These are phyloP conservation scores for Cheilosia vulpina DNA, from an alignment of 2,888 invertebrate genomes.

Conservation along the genomic window DNA sequence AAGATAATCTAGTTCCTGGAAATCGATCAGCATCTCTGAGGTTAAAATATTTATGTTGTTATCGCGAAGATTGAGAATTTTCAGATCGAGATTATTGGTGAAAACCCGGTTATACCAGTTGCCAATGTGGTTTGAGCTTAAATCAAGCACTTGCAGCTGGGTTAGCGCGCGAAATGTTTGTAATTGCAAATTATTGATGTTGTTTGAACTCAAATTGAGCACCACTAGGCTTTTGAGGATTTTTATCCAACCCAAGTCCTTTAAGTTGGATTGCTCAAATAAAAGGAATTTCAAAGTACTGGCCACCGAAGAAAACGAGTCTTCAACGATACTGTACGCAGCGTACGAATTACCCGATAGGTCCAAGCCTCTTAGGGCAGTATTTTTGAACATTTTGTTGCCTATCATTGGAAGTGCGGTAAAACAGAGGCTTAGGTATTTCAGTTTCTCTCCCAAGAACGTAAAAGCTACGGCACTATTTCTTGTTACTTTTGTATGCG, in stretches of 20 bases:
- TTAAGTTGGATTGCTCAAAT: slow-evolving; percentile 83
- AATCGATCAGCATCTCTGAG: slow-evolving; percentile 85
- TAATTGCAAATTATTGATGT: slow-evolving; percentile 82
- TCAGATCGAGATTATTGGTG: slow-evolving; percentile 82
- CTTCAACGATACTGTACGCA: slow-evolving; percentile 77
- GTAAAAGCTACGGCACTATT: slow-evolving; percentile 81
- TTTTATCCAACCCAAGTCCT: slow-evolving; percentile 81
- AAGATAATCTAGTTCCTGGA: slow-evolving; percentile 84
- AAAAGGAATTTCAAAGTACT: slow-evolving; percentile 83
- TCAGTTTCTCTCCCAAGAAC: slow-evolving; percentile 79
- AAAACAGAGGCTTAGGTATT: slow-evolving; percentile 84
- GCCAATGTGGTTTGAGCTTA: slow-evolving; percentile 85
- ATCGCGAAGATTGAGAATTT: slow-evolving; percentile 83
- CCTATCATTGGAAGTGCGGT: slow-evolving; percentile 83
- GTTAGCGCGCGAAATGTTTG: slow-evolving; percentile 81
- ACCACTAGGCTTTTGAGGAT: slow-evolving; percentile 83
- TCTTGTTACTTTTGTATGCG: slow-evolving; percentile 81
- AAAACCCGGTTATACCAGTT: slow-evolving; percentile 85
- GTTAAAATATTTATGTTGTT: slow-evolving; percentile 86
- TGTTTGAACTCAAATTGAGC: slow-evolving; percentile 85
- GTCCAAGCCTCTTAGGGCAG: slow-evolving; percentile 84
- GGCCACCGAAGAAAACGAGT: slow-evolving; percentile 83
- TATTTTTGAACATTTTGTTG: slow-evolving; percentile 83
- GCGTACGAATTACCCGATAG: slow-evolving; percentile 85
- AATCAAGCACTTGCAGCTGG: slow-evolving; percentile 84